A percentile compares a stretch with the other conserved stretches of the same genome.
Evolutionary conservation across 37 sponge, comb jelly and placozoan species (phyloP).

Genomic region (Oscarella lobularis): DNA sequence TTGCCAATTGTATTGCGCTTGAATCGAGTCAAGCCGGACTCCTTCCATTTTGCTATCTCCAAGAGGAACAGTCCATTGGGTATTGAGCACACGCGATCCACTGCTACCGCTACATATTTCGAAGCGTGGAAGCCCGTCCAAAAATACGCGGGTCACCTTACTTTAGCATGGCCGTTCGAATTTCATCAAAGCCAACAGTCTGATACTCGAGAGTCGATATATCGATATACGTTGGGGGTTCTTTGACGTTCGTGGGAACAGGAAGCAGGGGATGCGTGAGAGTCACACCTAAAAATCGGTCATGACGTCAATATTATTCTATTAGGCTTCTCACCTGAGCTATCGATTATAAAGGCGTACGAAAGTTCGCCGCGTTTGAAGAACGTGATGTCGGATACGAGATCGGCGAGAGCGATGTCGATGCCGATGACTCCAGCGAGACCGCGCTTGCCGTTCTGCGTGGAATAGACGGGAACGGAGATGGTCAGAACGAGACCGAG

Average conservation of each 20-base stretch:
- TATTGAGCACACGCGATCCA: background rate
- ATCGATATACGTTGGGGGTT: background rate
- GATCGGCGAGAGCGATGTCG: background rate
- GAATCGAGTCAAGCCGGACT: background rate
- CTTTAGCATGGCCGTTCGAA: no score
- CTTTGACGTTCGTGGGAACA: background rate
- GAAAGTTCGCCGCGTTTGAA: background rate
- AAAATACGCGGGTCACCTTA: no score
- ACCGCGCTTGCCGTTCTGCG: background rate
- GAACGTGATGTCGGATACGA: background rate
- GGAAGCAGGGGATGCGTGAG: background rate
- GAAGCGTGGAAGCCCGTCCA: no score
- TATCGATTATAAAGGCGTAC: background rate
- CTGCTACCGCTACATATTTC: background rate
- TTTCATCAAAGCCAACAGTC: no score
- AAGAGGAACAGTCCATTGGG: background rate
- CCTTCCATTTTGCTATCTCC: background rate
- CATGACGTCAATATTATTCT: background rate
- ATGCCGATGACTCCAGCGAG: background rate
- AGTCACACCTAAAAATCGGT: background rate
- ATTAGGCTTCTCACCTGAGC: background rate
- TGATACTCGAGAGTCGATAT: background rate
- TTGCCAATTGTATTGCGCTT: background rate
- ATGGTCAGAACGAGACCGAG: constrained; percentile 9
- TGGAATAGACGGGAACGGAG: background rate